Evolutionary conservation across 1,140 invertebrate species (phyloP).

Genomic region (Drosophila nannoptera): DNA sequence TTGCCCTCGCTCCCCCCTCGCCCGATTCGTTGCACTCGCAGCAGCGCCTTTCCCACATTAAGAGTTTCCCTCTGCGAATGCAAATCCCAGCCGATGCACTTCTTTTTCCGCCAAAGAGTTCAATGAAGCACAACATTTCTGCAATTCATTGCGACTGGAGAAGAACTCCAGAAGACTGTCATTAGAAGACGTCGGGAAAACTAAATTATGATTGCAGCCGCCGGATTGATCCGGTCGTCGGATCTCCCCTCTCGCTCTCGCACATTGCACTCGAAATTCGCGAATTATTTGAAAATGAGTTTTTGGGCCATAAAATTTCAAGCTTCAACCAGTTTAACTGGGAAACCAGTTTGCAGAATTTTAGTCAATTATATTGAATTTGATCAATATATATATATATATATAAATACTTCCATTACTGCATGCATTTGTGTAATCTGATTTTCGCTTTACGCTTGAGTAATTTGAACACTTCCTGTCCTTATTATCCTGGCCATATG

Average conservation of each 20-base stretch:
- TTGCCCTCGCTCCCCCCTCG: background rate
- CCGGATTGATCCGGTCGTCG: background rate
- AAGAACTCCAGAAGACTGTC: constrained; percentile 7
- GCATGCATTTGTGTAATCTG: too few relatives aligned
- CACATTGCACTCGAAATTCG: too few relatives aligned
- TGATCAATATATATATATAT: too few relatives aligned
- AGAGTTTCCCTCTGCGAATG: constrained; percentile 30
- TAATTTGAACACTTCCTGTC: constrained; percentile 22
- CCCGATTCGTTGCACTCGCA: background rate
- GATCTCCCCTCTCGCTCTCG: background rate
- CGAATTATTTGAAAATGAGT: too few relatives aligned
- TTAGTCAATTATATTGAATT: too few relatives aligned
- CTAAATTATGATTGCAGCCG: constrained; percentile 9
- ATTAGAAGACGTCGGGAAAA: background rate
- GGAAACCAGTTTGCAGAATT: too few relatives aligned
- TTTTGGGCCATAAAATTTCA: too few relatives aligned
- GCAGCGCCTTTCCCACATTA: constrained; percentile 40
- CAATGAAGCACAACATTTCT: constrained; percentile 24
- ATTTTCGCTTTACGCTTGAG: background rate
- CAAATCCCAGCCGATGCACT: constrained; percentile 19
- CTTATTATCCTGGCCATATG: constrained; percentile 12
- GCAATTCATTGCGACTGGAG: constrained; percentile 20
- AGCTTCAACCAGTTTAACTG: too few relatives aligned
- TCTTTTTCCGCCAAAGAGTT: constrained; percentile 10
- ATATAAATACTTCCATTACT: too few relatives aligned